phyloP scores from a whole-genome alignment of 2,113 vertebrate genomes.

The Hucho hucho region DNA sequence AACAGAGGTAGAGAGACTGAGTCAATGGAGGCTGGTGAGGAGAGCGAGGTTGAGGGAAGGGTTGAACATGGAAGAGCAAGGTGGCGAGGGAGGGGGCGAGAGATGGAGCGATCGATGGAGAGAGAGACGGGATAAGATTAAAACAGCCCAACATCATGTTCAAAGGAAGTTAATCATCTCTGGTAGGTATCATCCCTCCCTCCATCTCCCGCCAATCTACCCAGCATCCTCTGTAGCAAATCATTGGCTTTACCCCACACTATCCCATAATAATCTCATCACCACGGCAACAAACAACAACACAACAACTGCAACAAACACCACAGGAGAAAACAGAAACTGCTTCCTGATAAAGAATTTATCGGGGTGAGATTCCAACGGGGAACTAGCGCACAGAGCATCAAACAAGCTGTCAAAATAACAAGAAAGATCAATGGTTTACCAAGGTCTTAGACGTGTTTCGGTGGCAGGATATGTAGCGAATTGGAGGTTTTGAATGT shows the following conservation, averaged over 20 bases:
- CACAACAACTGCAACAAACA: neutral
- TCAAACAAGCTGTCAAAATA: neutral
- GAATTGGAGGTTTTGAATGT: neutral
- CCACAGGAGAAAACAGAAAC: neutral
- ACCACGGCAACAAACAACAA: neutral
- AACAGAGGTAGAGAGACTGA: slow-evolving; percentile 3
- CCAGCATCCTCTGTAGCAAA: neutral
- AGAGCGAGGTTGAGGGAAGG: slow-evolving; percentile 18
- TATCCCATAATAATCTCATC: slow-evolving; percentile 2
- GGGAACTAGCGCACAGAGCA: neutral
- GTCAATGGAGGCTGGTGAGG: slow-evolving; percentile 1
- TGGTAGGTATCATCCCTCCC: neutral
- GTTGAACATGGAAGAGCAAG: neutral
- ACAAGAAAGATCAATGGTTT: neutral
- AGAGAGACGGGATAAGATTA: neutral
- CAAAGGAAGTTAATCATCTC: neutral
- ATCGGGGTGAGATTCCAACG: neutral
- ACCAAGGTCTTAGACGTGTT: neutral
- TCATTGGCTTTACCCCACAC: neutral
- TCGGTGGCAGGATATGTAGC: neutral
- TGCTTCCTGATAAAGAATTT: slow-evolving; percentile 1
- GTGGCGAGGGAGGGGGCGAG: slow-evolving; percentile 3
- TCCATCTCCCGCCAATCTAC: neutral
- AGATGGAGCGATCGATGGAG: neutral
- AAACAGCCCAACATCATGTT: neutral